Conservation (phyloP, 1,140 invertebrate genomes). For the Panagrolaimus sp. region DNA sequence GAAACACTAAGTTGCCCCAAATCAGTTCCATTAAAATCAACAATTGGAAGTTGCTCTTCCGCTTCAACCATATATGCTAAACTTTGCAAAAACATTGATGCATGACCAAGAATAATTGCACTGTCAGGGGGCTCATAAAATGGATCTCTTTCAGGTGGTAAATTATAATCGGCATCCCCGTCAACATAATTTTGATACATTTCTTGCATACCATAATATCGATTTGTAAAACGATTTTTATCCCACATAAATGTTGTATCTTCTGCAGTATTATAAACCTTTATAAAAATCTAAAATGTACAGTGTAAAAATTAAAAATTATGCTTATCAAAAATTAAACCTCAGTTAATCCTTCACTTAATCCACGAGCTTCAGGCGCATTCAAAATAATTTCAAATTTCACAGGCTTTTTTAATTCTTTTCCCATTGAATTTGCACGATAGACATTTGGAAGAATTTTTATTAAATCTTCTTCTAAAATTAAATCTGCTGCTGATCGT, state of each 20-base stretch:
- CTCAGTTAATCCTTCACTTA: constrained; percentile 60
- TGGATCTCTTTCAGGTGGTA: constrained; percentile 64
- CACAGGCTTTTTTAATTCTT: constrained; percentile 64
- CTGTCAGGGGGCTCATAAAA: constrained; percentile 64
- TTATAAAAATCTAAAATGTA: constrained; percentile 63
- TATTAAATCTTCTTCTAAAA: constrained; percentile 64
- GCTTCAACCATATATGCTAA: constrained; percentile 64
- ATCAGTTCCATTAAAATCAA: constrained; percentile 63
- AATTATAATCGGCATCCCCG: constrained; percentile 63
- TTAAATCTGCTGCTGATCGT: constrained; percentile 59
- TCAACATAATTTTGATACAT: constrained; percentile 66
- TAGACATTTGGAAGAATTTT: constrained; percentile 65
- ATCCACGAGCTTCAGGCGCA: constrained; percentile 64
- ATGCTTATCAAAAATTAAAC: constrained; percentile 41
- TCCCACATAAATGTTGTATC: constrained; percentile 65
- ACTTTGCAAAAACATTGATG: constrained; percentile 64
- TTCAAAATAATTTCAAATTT: constrained; percentile 66
- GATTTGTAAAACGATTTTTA: constrained; percentile 64
- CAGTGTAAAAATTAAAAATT: not conserved
- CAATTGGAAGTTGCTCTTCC: constrained; percentile 64
- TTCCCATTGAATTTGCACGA: constrained; percentile 65
- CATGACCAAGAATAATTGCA: constrained; percentile 65
- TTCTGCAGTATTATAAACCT: constrained; percentile 63
- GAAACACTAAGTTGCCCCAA: constrained; percentile 63
- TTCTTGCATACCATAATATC: constrained; percentile 67